Evolutionary conservation across 2,113 vertebrate genomes (phyloP), one percentile per base, ranked within the genome.

Genomic region (Seriola aureovittata): DNA sequence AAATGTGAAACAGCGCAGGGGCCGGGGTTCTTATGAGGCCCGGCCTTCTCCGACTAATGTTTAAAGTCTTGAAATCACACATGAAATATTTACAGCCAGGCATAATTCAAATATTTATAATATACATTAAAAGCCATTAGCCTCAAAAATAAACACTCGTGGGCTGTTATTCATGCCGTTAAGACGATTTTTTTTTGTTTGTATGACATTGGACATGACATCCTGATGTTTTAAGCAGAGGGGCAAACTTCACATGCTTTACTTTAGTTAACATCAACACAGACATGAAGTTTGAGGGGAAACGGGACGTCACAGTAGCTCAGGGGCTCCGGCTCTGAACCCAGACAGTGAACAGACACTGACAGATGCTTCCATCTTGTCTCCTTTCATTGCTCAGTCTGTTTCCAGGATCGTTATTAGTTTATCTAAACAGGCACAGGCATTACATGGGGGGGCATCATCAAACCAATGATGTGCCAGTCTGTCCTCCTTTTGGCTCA

Each of bases 81-180:
- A 95, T 95, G 44, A 95, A 96, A 94, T 94, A 96, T 95, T 95
- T 62, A 95, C 70, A 17, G 57, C 10, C 80, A 52, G 86, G 76
- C 90, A 94, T 95, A 93, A 95, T 95, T 96, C 81, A 96, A 91
- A 94, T 94, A 95, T 95, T 95, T 94, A 95, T 93, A 93, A 93
- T 91, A 93, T 93, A 94, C 94, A 96, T 96, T 96, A 96, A 96
- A 95, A 94, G 82, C 93, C 94, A 95, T 95, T 95, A 93, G 90
- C 88, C 87, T 95, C 74, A 85, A 92, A 95, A 94, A 78, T 90
- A 94, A 94, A 93, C 90, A 90, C 88, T 74, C 86, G 73, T 32
- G 77, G 81, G 78, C 86, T 86, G 76, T 82, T 91, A 79, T 75
- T 64, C 74, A 57, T 71, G 69, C 82, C 40, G 75, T 81, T 90